Evolutionary conservation across 2,888 invertebrate genomes (phyloP).

Genomic region (Drosophila macrospina): DNA sequence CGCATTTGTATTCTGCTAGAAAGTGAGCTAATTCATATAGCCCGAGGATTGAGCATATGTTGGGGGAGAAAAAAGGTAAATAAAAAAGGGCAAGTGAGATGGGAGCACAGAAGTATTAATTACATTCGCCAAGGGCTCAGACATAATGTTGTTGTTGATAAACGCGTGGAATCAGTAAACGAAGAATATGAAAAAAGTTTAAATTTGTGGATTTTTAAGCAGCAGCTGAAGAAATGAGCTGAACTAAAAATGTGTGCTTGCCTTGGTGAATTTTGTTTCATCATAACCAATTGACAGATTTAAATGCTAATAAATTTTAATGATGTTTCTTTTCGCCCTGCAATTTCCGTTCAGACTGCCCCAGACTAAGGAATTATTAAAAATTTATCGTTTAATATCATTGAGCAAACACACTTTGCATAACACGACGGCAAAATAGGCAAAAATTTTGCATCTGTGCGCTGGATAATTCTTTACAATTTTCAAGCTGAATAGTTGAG

Average conservation of each 20-base stretch:
- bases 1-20: conserved; percentile 58
- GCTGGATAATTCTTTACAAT: too few species aligned
- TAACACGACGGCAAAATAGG: conserved; percentile 1
- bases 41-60: conserved; percentile 49
- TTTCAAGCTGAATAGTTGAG: too few species aligned
- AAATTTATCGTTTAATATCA: conserved; percentile 49
- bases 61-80: conserved; percentile 24
- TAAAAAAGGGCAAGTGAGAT: conserved; percentile 11
- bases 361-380: conserved; percentile 32
- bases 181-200: not conserved
- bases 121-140: conserved; percentile 42
- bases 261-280: not conserved
- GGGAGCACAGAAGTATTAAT: conserved; percentile 60
- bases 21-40: conserved; percentile 59
- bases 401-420: conserved; percentile 43
- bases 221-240: not conserved
- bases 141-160: conserved; percentile 59
- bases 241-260: not conserved
- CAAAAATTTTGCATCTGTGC: not conserved
- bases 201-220: not conserved
- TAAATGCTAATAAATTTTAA: conserved; percentile 53
- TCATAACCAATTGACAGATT: not conserved
- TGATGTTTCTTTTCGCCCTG: conserved; percentile 8
- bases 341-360: not conserved
- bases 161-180: conserved; percentile 21